Conservation (phyloP, 2,888 invertebrate species). For the Saturnia japonica region DNA sequence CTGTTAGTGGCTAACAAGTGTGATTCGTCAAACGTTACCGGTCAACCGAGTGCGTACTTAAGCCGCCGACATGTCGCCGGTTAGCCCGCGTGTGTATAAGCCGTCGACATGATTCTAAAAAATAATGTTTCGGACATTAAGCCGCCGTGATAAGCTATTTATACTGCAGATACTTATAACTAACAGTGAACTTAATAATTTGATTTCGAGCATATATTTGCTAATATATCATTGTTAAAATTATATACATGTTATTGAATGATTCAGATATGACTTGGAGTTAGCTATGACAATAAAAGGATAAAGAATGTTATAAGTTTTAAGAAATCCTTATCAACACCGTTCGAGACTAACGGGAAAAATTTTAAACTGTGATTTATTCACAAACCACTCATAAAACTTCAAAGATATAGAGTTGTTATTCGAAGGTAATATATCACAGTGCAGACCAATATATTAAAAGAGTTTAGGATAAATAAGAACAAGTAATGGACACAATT, state of each 20-base stretch:
- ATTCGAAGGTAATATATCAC: neutral
- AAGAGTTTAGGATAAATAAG: neutral
- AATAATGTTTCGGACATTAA: too few species aligned
- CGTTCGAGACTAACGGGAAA: neutral
- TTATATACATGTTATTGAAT: too few species aligned
- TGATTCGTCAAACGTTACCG: too few species aligned
- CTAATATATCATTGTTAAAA: too few species aligned
- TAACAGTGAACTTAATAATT: neutral
- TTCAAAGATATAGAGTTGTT: conserved; percentile 5
- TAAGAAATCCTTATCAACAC: neutral
- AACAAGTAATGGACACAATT: neutral
- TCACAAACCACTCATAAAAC: neutral
- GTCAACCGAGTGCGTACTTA: too few species aligned
- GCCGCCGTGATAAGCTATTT: neutral
- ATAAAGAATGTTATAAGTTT: neutral
- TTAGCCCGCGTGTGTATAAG: too few species aligned
- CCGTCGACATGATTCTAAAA: too few species aligned
- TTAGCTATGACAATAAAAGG: neutral
- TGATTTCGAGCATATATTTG: neutral
- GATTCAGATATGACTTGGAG: too few species aligned
- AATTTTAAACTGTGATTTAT: conserved; percentile 4
- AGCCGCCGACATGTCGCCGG: too few species aligned
- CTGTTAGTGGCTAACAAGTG: too few species aligned
- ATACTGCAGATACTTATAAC: neutral
- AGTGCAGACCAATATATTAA: neutral